Conservation (phyloP, 2,113 vertebrate genomes). For the Rousettus leschenaultii region DNA sequence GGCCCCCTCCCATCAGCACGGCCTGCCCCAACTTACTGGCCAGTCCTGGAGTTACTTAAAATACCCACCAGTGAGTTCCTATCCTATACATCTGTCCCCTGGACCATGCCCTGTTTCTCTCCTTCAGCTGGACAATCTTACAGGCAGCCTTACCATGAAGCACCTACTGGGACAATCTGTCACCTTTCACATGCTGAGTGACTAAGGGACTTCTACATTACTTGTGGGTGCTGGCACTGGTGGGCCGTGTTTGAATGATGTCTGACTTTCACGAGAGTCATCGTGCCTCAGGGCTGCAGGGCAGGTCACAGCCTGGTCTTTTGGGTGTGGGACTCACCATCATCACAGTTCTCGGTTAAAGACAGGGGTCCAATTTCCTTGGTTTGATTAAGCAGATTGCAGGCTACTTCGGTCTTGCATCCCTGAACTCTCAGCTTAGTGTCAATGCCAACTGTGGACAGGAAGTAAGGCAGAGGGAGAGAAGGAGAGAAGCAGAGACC, state of each 20-base stretch:
- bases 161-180: neutral
- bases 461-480: neutral
- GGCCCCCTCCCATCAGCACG: fast-evolving
- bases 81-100: neutral
- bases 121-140: neutral
- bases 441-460: neutral
- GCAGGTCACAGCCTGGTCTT: no score
- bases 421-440: neutral
- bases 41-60: neutral
- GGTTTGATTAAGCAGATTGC: conserved; percentile 50
- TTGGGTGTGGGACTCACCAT: neutral
- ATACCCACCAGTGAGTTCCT: neutral
- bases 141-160: no score
- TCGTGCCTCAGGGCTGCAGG: fast-evolving
- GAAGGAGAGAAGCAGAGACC: neutral
- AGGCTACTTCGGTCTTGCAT: conserved; percentile 21
- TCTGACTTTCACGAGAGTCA: neutral
- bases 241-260: neutral
- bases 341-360: neutral
- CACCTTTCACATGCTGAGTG: no score
- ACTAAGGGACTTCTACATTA: neutral
- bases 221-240: neutral
- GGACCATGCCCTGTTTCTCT: fast-evolving
- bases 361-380: neutral
- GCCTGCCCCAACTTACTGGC: neutral